A percentile compares a stretch with the other conserved stretches of the same genome.
These are phyloP conservation scores for Corynorhinus townsendii DNA, from an alignment of 2,113 vertebrate genomes.

Conservation along the genomic window DNA sequence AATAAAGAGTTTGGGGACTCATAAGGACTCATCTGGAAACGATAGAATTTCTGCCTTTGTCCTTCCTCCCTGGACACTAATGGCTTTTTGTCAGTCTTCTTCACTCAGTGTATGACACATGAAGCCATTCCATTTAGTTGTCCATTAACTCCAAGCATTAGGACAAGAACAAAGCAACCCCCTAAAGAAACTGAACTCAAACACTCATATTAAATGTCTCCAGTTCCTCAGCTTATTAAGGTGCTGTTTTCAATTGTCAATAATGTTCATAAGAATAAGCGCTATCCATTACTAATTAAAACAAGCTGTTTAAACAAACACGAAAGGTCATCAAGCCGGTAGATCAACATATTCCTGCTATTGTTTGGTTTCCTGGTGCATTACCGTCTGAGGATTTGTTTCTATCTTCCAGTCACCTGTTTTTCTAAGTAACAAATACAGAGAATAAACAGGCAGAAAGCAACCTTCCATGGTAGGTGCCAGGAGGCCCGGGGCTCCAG, in stretches of 20 bases:
- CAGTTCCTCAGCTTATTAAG: conserved; percentile 76
- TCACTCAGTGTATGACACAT: conserved; percentile 90
- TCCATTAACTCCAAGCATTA: conserved; percentile 89
- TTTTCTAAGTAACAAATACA: conserved; percentile 66
- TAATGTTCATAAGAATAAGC: conserved; percentile 75
- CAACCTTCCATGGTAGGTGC: conserved; percentile 17
- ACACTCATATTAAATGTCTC: conserved; percentile 81
- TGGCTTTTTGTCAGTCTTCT: conserved; percentile 91
- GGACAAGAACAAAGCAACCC: conserved; percentile 85
- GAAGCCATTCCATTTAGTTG: conserved; percentile 85
- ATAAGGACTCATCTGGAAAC: conserved; percentile 85
- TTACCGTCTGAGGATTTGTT: conserved; percentile 64
- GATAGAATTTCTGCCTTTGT: conserved; percentile 88
- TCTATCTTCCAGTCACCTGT: conserved; percentile 60
- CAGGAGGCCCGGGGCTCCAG: conserved; percentile 39
- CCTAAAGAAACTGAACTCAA: conserved; percentile 80
- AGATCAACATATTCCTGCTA: conserved; percentile 72
- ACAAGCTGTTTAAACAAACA: conserved; percentile 78
- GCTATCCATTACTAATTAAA: conserved; percentile 80
- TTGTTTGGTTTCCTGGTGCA: conserved; percentile 63
- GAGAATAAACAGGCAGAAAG: conserved; percentile 49
- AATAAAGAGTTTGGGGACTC: conserved; percentile 84
- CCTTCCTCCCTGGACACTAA: conserved; percentile 89
- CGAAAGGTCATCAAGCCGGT: conserved; percentile 70
- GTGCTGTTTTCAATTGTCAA: conserved; percentile 78